Base-by-base conservation (phyloP, 1,140 invertebrate species). In the Solenopsis invicta region DNA sequence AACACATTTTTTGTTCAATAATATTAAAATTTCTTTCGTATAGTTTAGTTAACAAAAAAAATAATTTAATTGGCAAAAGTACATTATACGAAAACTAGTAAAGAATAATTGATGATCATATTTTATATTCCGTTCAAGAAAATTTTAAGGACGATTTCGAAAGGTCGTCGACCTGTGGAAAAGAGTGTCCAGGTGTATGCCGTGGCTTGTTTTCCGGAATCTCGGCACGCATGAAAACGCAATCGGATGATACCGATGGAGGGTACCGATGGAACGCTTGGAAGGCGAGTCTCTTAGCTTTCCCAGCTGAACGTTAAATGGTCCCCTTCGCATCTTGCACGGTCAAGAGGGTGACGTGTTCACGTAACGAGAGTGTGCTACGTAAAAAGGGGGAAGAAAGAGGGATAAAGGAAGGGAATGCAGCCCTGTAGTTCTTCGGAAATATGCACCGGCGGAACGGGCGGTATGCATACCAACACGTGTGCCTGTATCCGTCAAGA, bases 401-500 rank as follows among this genome's bases (percentile, higher is more conserved):
- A 41, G 24, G 45, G 24, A n/a, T 50, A 29, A 24, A 75, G 50
- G 24, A 59, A 52, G 75, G 21, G 48, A 67, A 48, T 48, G 21
- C 88, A 88, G 69, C 62, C 75, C 72, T 21, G 69, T 5, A 50
- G 71, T 37, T 59, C 37, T 9, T 81, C 56, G 41, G 71, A 71
- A 62, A 86, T 88, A 82, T 85, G 85, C 86, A 80, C 56, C 56
- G 69, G 21, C 50, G 24, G 24, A 45, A 89, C 87, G 45, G 85
- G 88, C 87, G 87, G 74, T 87, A 66, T 72, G 71, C 86, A 91
- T 91, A 91, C 86, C 86, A 88, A 92, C 90, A 92, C 86, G 69
- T 56, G 80, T 66, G 72, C 77, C 87, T 82, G 78, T 75, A 87
- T 87, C 69, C 82, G 69, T 77, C 37, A 48, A 21, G 87, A 59